These are phyloP conservation scores for Drosophila dives DNA, from an alignment of 2,888 invertebrate species.

Conservation along the genomic window DNA sequence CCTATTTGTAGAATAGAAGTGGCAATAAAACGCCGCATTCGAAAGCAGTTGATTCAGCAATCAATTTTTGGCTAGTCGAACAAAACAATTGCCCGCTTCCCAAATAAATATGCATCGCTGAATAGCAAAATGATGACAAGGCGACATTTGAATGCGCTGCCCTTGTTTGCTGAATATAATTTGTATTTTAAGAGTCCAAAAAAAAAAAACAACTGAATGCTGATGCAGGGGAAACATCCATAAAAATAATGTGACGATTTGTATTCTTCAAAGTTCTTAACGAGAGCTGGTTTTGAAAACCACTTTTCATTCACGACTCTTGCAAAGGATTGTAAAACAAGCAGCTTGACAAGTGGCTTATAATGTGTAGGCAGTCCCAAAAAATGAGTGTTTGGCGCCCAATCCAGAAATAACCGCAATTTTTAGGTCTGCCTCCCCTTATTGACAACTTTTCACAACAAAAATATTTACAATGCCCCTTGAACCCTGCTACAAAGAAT, in stretches of 20 bases:
- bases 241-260: background rate
- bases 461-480: background rate
- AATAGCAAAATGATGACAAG: background rate
- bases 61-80: conserved; percentile 21
- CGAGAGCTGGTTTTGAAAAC: background rate
- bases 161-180: background rate
- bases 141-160: conserved; percentile 9
- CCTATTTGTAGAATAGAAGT: conserved; percentile 4
- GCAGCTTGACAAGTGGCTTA: background rate
- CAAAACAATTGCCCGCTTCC: conserved; percentile 28
- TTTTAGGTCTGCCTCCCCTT: background rate
- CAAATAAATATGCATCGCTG: conserved; percentile 26
- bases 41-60: conserved; percentile 19
- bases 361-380: background rate
- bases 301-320: background rate
- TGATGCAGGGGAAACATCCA: background rate
- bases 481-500: background rate
- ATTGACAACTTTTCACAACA: background rate
- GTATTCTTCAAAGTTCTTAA: background rate
- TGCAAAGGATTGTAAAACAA: background rate
- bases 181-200: background rate
- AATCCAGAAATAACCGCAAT: background rate
- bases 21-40: conserved; percentile 15
- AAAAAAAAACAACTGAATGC: background rate
- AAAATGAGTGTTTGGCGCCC: background rate